Base-by-base conservation (phyloP, 2,888 invertebrate genomes). In the Parascotia fuliginaria region DNA sequence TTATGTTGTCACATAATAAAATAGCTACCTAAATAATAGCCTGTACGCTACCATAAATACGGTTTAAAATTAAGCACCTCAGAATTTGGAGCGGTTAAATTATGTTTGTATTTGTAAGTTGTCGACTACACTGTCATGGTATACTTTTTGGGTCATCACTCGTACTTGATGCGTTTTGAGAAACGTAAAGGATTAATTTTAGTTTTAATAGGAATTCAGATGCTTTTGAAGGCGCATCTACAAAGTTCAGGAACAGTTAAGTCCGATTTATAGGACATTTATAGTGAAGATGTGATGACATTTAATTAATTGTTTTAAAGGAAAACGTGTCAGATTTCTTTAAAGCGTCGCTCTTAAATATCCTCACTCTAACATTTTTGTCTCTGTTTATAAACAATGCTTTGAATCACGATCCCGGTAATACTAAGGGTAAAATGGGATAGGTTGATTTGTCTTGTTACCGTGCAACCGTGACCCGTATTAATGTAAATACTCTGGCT, bases 71-170 rank as follows among this genome's bases (percentile, higher is more conserved):
- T 50, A 13, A 9, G 3, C 7, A 0, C 9, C n/a, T 16, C 19
- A 33, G 47, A 3, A 41, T 28, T 24, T 19, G 6, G 3, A 24
- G n/a, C 2, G 6, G 65, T 34, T 71, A 43, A 47, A 0, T 29
- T 1, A 78, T 60, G 6, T 54, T 83, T 70, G 88, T 68, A 38
- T 56, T 66, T 45, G 73, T 83, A 82, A 87, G 83, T 85, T 87
- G 88, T 85, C 81, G 86, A 83, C 83, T 85, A 71, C 65, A 70
- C 77, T 78, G 86, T 85, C 86, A 79, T 65, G 75, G 73, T 80
- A 66, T 77, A 82, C 83, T 87, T 86, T 87, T 89, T 86, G 83
- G 83, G 78, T 79, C 84, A 81, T 87, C 85, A 85, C 79, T 87
- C 77, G 79, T 65, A 77, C 85, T 87, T 87, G 84, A 86, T 81